Conservation (phyloP, 2,113 vertebrate species). For the Dipodomys merriami region DNA sequence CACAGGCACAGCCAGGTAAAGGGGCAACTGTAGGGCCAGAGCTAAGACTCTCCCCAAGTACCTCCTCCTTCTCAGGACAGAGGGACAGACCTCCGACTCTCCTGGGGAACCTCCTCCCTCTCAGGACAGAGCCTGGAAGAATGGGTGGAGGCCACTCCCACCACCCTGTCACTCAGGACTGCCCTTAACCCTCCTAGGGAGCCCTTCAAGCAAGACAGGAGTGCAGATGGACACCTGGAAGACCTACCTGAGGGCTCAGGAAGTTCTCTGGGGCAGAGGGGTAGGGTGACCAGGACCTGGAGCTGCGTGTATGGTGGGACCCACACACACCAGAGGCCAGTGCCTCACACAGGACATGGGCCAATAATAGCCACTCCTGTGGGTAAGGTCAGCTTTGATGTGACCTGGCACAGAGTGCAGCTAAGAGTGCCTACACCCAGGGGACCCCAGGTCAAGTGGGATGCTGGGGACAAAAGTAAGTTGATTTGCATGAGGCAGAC, state of each 20-base stretch:
- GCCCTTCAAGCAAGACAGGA: background rate
- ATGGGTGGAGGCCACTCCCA: background rate
- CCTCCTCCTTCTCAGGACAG: fast-evolving
- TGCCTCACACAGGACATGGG: background rate
- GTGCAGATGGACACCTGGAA: background rate
- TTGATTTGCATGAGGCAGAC: background rate
- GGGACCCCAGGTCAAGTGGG: background rate
- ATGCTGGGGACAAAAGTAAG: background rate
- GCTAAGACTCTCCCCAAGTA: too few relatives aligned
- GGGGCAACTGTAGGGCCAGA: background rate
- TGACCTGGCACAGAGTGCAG: background rate
- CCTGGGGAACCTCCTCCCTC: background rate
- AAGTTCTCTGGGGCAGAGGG: background rate
- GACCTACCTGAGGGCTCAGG: background rate
- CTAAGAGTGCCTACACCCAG: too few relatives aligned
- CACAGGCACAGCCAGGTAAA: slow-evolving; percentile 38
- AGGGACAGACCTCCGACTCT: too few relatives aligned
- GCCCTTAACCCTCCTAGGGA: background rate
- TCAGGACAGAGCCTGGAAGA: fast-evolving
- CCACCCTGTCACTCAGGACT: fast-evolving
- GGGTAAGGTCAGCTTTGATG: background rate
- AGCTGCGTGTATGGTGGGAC: background rate
- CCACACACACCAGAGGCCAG: background rate
- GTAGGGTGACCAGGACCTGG: too few relatives aligned
- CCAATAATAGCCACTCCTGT: background rate